Percentiles rank a stretch among this genome's conserved stretches.
Evolutionary conservation across 35 echinoderm and acorn worm species (phyloP).

Genomic region (Anneissia japonica): DNA sequence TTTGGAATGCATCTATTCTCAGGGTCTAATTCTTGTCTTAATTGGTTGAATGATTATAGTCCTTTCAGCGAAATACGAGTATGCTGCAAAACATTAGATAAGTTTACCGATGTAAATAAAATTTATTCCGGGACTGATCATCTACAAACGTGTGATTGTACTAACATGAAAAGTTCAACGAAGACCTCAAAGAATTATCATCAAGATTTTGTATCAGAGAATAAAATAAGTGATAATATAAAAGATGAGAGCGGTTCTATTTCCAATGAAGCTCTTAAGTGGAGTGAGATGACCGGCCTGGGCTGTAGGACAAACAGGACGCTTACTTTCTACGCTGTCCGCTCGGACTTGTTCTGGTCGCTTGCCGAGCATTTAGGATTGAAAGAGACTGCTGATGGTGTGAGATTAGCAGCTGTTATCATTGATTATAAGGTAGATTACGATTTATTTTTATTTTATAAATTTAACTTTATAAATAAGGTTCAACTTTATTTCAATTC

Average conservation of each 20-base stretch:
- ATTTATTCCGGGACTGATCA: too few relatives aligned
- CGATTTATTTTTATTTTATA: not conserved
- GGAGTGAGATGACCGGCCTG: constrained; percentile 44
- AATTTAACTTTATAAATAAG: not conserved
- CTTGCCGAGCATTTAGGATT: constrained; percentile 67
- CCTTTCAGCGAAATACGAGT: not conserved
- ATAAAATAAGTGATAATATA: too few relatives aligned
- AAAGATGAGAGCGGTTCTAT: too few relatives aligned
- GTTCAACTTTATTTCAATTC: too few relatives aligned
- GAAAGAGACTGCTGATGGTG: not conserved
- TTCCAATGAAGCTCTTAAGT: not conserved
- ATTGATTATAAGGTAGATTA: constrained; percentile 20
- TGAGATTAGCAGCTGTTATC: constrained; percentile 13
- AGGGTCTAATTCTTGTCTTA: not conserved
- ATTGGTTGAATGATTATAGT: not conserved
- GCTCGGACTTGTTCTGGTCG: constrained; percentile 49
- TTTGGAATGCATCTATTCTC: not conserved
- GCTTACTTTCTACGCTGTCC: constrained; percentile 76
- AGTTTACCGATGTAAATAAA: too few relatives aligned
- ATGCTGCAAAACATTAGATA: not conserved
- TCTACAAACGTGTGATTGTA: too few relatives aligned
- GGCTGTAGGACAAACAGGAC: constrained; percentile 68
- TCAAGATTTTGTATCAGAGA: too few relatives aligned
- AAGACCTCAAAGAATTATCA: too few relatives aligned
- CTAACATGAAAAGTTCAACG: too few relatives aligned